phyloP scores from a whole-genome alignment of 2,888 invertebrate species.

The Tiliacea aurago region DNA sequence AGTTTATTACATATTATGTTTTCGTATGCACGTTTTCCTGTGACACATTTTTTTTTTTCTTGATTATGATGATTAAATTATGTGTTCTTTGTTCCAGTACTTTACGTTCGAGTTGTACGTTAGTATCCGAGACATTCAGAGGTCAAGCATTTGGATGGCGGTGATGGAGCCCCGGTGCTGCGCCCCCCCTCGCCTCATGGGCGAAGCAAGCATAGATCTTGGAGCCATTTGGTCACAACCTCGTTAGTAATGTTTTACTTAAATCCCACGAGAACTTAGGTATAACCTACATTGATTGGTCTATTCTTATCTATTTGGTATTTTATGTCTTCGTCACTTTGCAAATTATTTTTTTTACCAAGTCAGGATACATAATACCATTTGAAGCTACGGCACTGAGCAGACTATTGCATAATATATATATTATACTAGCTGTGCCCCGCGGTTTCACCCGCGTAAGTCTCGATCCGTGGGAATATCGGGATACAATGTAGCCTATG shows the following conservation, averaged over 20 bases:
- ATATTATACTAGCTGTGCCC: too few relatives aligned
- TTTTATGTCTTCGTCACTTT: neutral
- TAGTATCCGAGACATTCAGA: slow-evolving; percentile 90
- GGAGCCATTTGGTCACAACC: slow-evolving; percentile 93
- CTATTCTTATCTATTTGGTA: neutral
- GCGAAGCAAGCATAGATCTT: slow-evolving; percentile 92
- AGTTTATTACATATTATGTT: too few relatives aligned
- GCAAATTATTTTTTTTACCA: neutral
- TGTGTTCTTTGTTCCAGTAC: slow-evolving; percentile 85
- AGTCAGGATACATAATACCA: too few relatives aligned
- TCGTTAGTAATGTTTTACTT: slow-evolving; percentile 81
- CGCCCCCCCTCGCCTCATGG: slow-evolving; percentile 88
- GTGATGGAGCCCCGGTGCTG: slow-evolving; percentile 89
- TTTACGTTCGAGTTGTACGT: slow-evolving; percentile 92
- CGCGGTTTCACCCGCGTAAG: too few relatives aligned
- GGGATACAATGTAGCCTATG: too few relatives aligned
- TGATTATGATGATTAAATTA: neutral
- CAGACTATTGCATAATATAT: too few relatives aligned
- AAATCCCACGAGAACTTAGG: neutral
- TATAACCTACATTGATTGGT: neutral
- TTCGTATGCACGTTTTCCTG: too few relatives aligned
- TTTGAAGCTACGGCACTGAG: too few relatives aligned
- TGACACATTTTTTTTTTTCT: too few relatives aligned
- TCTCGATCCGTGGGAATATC: too few relatives aligned
- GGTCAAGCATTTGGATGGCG: slow-evolving; percentile 90